A percentile compares a stretch with the other conserved stretches of the same genome.
Conservation (phyloP, 1,140 invertebrate genomes). For the Caenorhabditis elegans region DNA sequence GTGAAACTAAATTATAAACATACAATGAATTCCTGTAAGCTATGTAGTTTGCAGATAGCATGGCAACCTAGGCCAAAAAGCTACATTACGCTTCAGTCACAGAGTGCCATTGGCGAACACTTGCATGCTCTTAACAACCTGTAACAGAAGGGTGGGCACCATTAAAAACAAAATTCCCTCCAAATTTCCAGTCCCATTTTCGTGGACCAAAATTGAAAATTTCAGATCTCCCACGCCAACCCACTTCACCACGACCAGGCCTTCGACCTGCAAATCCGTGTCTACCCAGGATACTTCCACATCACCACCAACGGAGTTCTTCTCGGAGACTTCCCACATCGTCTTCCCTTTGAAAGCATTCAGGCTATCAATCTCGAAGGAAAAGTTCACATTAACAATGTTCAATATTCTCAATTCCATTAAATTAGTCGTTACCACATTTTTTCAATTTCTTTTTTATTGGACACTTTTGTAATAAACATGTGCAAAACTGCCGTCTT, state of each 20-base stretch:
- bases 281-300: slow-evolving; percentile 22
- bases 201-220: too few relatives aligned
- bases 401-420: slow-evolving; percentile 11
- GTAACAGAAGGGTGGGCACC: too few relatives aligned
- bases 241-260: slow-evolving; percentile 11
- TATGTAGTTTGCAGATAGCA: too few relatives aligned
- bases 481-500: too few relatives aligned
- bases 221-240: slow-evolving; percentile 14
- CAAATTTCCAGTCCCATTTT: too few relatives aligned
- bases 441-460: not conserved
- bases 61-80: too few relatives aligned
- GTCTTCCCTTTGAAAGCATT: slow-evolving; percentile 9
- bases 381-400: not conserved
- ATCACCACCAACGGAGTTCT: slow-evolving; percentile 19
- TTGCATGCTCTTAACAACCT: too few relatives aligned
- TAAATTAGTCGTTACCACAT: not conserved
- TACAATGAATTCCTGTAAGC: too few relatives aligned
- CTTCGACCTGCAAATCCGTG: slow-evolving; percentile 16
- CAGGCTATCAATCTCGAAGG: not conserved
- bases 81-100: too few relatives aligned
- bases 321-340: slow-evolving; percentile 13
- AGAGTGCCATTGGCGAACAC: too few relatives aligned
- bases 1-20: too few relatives aligned
- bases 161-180: too few relatives aligned
- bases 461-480: not conserved